Evolutionary conservation across 2,113 vertebrate genomes (phyloP).

Genomic region (Paedocypris sp.): DNA sequence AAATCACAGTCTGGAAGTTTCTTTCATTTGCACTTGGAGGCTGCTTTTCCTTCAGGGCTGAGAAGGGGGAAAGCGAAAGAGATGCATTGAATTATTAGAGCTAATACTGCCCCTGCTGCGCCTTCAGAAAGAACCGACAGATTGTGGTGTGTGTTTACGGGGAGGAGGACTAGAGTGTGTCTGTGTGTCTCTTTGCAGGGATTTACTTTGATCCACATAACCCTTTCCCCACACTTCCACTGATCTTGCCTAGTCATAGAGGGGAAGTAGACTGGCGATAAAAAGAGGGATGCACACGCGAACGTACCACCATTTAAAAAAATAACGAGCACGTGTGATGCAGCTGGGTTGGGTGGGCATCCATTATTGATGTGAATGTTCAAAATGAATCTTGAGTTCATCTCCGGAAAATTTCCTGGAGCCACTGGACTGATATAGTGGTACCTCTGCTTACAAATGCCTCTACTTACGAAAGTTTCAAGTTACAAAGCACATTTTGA

Average conservation of each 20-base stretch:
- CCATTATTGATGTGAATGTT: too few relatives aligned
- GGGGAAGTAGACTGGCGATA: conserved; percentile 24
- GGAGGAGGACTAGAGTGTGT: conserved; percentile 29
- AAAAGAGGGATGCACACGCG: conserved; percentile 9
- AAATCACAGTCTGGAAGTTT: conserved; percentile 58
- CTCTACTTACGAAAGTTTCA: too few relatives aligned
- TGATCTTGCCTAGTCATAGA: conserved; percentile 34
- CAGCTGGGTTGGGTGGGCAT: too few relatives aligned
- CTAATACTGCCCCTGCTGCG: conserved; percentile 44
- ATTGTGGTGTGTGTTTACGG: conserved; percentile 33
- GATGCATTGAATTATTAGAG: conserved; percentile 42
- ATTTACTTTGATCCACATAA: conserved; percentile 43
- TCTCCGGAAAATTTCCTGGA: too few relatives aligned
- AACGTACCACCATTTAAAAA: too few relatives aligned
- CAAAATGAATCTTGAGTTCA: too few relatives aligned
- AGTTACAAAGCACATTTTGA: too few relatives aligned
- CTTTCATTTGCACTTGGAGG: conserved; percentile 45
- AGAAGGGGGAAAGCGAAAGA: conserved; percentile 39
- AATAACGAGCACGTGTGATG: background rate
- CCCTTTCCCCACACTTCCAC: conserved; percentile 32
- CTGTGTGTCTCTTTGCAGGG: conserved; percentile 25
- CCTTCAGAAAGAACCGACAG: conserved; percentile 45
- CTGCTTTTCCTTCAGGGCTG: conserved; percentile 37
- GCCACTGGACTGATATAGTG: too few relatives aligned
- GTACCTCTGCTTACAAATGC: too few relatives aligned